Conservation (phyloP, 2,113 vertebrate genomes). For the Syngnathus typhle region DNA sequence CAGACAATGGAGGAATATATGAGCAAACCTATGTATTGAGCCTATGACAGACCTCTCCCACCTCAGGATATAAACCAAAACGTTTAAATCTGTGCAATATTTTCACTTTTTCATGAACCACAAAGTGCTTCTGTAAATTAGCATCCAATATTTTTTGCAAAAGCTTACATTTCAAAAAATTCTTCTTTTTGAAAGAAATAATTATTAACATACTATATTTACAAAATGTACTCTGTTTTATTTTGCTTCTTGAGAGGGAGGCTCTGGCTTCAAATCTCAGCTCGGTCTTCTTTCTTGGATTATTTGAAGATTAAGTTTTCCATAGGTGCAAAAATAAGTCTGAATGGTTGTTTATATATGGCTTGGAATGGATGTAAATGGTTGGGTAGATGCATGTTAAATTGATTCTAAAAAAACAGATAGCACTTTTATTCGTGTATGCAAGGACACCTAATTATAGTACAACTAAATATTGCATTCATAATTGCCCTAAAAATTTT, state of each 20-base stretch:
- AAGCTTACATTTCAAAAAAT: background rate
- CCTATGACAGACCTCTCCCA: conserved; percentile 7
- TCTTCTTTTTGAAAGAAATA: background rate
- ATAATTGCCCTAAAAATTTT: background rate
- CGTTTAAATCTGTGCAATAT: background rate
- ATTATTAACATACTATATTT: background rate
- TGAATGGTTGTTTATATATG: background rate
- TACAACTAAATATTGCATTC: background rate
- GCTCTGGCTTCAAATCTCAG: too few relatives aligned
- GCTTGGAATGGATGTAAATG: background rate
- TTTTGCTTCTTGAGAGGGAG: background rate
- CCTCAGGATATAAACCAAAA: conserved; percentile 9
- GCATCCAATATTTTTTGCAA: background rate
- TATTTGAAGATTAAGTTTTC: background rate
- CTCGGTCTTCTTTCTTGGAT: background rate
- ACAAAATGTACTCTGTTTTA: background rate
- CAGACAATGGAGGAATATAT: conserved; percentile 94
- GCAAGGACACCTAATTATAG: background rate
- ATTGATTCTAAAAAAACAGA: too few relatives aligned
- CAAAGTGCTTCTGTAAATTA: background rate
- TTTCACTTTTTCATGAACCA: background rate
- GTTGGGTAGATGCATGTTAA: too few relatives aligned
- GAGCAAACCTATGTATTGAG: conserved; percentile 83
- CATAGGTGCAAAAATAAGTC: background rate
- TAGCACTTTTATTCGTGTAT: background rate